Base-by-base conservation (phyloP, 2,113 vertebrate genomes). In the Pelvicachromis taeniatus region DNA sequence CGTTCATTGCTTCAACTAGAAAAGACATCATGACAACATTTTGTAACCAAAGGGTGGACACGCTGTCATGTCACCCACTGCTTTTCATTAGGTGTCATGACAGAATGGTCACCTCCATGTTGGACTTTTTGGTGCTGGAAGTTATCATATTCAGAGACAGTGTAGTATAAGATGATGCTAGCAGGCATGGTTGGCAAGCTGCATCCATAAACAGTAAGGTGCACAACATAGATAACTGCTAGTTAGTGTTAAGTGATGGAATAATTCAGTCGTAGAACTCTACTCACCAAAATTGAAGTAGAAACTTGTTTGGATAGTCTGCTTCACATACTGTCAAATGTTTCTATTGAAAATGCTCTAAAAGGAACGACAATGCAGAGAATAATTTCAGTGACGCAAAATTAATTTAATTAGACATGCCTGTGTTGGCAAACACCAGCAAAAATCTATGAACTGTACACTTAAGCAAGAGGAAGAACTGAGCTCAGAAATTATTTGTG, bases 331-430 rank as follows among this genome's bases (percentile, higher is more conserved):
- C 19, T 52, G 48, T 52, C 16, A 19, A 19, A 52, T 19, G 4
- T 52, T 52, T 9, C 16, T 6, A 52, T 0, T 19, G 48, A 52
- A 19, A 19, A 52, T 52, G 7, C 48, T 52, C 48, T 17, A 19
- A 52, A 52, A 17, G 16, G 48, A 19, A 19, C 48, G 1, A 19
- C 16, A 5, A 14, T 19, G 19, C 7, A 52, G 7, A 52, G 17
- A 19, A 7, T 52, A 3, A 7, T 26, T 12, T 73, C 2, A 50
- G 42, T 73, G 42, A 63, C 31, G 17, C 35, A 0, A 35, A 63
- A 17, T 63, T 35, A 38, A 38, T 12, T 31, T 38, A 2, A 4
- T 12, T 0, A 73, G 5, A 19, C 1, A 2, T 0, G 68, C 42
- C 21, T 45, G 21, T 16, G 21, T 42, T 42, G 21, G 38, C 65